These are phyloP conservation scores for Vireo griseus DNA, from an alignment of 2,797 vertebrate genomes.

Conservation along the genomic window DNA sequence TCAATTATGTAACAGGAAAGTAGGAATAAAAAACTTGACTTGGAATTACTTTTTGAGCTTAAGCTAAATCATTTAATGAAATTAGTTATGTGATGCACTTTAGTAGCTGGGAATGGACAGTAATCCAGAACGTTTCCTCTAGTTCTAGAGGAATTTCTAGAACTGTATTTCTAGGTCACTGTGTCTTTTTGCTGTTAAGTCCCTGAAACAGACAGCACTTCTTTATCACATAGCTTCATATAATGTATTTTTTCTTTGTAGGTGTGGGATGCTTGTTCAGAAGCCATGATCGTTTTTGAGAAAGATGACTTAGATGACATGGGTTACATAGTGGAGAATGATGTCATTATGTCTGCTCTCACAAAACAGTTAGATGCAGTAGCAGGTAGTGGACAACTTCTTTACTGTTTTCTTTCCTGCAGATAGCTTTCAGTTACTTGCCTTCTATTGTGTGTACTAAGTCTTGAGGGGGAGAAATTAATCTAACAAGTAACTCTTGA, in stretches of 20 bases:
- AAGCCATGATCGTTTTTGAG: conserved; percentile 96
- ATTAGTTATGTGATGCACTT: neutral
- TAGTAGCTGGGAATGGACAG: neutral
- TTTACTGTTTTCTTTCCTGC: neutral
- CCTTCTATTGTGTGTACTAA: neutral
- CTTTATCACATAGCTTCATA: neutral
- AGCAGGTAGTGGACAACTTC: conserved; percentile 76
- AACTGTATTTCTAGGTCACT: neutral
- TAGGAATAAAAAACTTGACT: neutral
- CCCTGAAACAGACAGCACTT: neutral
- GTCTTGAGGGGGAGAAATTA: neutral
- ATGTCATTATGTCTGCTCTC: conserved; percentile 89
- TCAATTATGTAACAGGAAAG: neutral
- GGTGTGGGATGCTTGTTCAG: conserved; percentile 99
- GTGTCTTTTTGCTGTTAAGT: neutral
- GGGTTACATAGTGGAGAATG: conserved; percentile 96
- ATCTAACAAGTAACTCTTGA: neutral
- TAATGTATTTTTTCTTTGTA: conserved; percentile 67
- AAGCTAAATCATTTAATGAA: neutral
- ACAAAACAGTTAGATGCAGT: conserved; percentile 87
- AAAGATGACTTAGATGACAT: conserved; percentile 92
- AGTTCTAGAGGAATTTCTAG: neutral
- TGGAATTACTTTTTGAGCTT: neutral
- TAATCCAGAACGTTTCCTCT: neutral
- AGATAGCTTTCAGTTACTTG: neutral